These are phyloP conservation scores for Polydrusus pterygomalis DNA, from an alignment of 2,888 invertebrate species.

Conservation along the genomic window DNA sequence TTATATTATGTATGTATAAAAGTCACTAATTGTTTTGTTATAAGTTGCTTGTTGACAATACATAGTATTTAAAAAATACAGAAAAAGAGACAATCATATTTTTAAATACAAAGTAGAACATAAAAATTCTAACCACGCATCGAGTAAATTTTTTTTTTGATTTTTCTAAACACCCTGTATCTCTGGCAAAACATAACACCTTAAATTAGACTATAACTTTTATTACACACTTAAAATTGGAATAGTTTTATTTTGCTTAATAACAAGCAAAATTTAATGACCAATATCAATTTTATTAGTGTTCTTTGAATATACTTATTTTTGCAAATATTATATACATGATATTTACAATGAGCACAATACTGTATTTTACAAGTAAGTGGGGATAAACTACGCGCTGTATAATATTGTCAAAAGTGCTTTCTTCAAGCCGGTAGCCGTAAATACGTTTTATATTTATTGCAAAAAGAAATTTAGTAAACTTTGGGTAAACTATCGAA, in stretches of 20 bases:
- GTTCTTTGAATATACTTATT: slow-evolving; percentile 22
- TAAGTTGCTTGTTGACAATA: background rate
- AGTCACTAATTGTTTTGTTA: background rate
- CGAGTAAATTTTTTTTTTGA: no score
- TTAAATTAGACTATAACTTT: slow-evolving; percentile 1
- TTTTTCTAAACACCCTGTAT: slow-evolving; percentile 10
- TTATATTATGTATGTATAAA: no score
- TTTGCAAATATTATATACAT: slow-evolving; percentile 60
- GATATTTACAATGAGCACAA: slow-evolving; percentile 65
- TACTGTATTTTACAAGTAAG: slow-evolving; percentile 60
- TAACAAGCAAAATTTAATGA: slow-evolving; percentile 14
- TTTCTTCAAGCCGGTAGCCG: slow-evolving; percentile 12
- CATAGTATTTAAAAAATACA: background rate
- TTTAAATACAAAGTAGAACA: background rate
- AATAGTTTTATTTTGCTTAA: slow-evolving; percentile 20
- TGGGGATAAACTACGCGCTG: slow-evolving; percentile 25
- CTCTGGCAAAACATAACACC: background rate
- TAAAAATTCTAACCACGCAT: no score
- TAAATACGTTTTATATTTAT: slow-evolving; percentile 1
- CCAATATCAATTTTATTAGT: background rate
- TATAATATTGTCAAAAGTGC: slow-evolving; percentile 34
- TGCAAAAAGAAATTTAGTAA: slow-evolving; percentile 11
- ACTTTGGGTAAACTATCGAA: background rate
- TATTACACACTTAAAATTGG: slow-evolving; percentile 9
- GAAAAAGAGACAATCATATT: background rate